A percentile compares a stretch with the other conserved stretches of the same genome.
These are phyloP conservation scores for Botia almorhae DNA, from an alignment of 2,797 vertebrate genomes.

Conservation along the genomic window DNA sequence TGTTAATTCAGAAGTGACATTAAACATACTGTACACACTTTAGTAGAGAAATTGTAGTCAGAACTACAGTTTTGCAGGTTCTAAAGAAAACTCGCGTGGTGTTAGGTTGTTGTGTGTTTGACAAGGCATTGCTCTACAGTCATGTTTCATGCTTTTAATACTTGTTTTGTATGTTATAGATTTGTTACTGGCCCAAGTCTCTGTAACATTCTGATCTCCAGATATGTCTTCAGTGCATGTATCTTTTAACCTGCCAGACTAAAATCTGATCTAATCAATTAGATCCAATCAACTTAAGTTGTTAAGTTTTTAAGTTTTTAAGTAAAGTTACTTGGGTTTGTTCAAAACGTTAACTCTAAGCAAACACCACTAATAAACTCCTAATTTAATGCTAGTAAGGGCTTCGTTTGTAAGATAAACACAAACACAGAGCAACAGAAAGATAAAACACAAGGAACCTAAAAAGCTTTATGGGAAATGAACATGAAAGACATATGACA, in stretches of 20 bases:
- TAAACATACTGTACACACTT: neutral
- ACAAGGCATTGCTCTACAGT: too few relatives aligned
- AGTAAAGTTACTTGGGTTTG: neutral
- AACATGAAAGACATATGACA: slow-evolving; percentile 8
- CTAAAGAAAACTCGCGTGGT: too few relatives aligned
- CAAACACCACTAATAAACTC: neutral
- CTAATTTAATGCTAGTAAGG: neutral
- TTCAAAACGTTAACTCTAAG: too few relatives aligned
- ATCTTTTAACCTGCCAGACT: neutral
- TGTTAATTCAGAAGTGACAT: neutral
- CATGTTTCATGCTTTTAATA: too few relatives aligned
- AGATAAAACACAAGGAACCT: slow-evolving; percentile 5
- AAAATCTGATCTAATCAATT: neutral
- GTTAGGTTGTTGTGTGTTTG: too few relatives aligned
- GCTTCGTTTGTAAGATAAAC: neutral
- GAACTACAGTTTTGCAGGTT: neutral
- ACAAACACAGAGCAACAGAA: neutral
- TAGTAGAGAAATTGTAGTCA: neutral
- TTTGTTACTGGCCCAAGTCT: too few relatives aligned
- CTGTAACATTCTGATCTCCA: too few relatives aligned
- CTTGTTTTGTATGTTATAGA: too few relatives aligned
- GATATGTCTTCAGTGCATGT: too few relatives aligned
- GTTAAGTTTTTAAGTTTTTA: neutral
- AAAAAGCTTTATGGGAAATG: neutral
- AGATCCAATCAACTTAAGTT: too few relatives aligned